These are phyloP conservation scores for Hirtodrosophila alboralis DNA, from an alignment of 2,888 invertebrate species.

Conservation along the genomic window DNA sequence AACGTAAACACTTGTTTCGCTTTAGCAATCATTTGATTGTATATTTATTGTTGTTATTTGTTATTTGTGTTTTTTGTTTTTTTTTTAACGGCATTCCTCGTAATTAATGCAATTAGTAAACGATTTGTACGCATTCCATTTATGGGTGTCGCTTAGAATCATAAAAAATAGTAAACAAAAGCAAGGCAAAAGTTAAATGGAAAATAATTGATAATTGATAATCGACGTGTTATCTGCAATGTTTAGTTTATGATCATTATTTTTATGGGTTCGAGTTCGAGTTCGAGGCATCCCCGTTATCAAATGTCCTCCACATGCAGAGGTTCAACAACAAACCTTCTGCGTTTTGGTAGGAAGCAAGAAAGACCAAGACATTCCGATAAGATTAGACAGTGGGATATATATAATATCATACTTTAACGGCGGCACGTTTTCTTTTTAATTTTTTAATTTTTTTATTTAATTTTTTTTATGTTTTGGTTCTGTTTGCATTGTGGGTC, in stretches of 20 bases:
- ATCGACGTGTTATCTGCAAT: slow-evolving; percentile 33
- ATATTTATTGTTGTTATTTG: slow-evolving; percentile 25
- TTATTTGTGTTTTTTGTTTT: slow-evolving; percentile 6
- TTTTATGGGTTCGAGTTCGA: slow-evolving; percentile 25
- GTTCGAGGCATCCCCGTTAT: slow-evolving; percentile 38
- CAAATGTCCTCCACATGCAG: slow-evolving; percentile 13
- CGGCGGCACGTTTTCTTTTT: slow-evolving; percentile 47
- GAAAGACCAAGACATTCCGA: slow-evolving; percentile 16
- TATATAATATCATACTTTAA: slow-evolving; percentile 23
- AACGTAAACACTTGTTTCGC: slow-evolving; percentile 39
- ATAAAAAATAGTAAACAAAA: slow-evolving; percentile 21
- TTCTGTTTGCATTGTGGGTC: slow-evolving; percentile 32
- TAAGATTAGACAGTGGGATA: slow-evolving; percentile 42
- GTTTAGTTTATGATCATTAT: slow-evolving; percentile 10
- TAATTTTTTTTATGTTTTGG: slow-evolving; percentile 3
- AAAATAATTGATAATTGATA: slow-evolving; percentile 19
- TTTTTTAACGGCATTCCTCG: slow-evolving; percentile 36
- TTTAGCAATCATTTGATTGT: slow-evolving; percentile 30
- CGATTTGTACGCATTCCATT: slow-evolving; percentile 62
- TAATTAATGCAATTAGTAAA: slow-evolving; percentile 70
- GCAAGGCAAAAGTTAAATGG: slow-evolving; percentile 11
- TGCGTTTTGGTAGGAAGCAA: slow-evolving; percentile 14
- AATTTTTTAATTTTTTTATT: slow-evolving; percentile 4
- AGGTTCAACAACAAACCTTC: background rate
- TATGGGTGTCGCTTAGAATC: slow-evolving; percentile 25